A percentile compares a stretch with the other conserved stretches of the same genome.
phyloP scores from a whole-genome alignment of 2,113 vertebrate species.

The Alexandromys fortis region DNA sequence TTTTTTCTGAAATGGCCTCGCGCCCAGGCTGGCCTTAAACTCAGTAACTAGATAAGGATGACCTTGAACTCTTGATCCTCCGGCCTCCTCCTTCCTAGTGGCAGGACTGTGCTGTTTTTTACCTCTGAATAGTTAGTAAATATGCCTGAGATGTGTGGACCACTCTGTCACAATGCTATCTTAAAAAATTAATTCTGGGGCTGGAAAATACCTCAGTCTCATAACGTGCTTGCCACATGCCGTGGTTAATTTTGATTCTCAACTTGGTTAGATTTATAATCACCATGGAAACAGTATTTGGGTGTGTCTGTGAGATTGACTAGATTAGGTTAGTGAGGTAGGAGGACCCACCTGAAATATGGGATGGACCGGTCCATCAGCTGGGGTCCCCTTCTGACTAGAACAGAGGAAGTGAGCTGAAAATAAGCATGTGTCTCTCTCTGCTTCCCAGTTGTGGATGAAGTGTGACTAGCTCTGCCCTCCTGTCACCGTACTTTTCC shows the following conservation, averaged over 20 bases:
- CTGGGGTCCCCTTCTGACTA: background rate
- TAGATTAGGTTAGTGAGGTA: background rate
- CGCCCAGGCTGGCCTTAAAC: background rate
- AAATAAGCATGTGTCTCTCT: background rate
- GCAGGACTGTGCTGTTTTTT: constrained; percentile 5
- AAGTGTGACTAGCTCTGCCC: background rate
- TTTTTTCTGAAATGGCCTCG: too few relatives aligned
- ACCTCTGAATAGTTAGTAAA: background rate
- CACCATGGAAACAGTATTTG: background rate
- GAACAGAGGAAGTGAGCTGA: background rate
- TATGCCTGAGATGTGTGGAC: constrained; percentile 23
- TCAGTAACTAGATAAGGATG: background rate
- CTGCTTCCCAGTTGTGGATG: background rate
- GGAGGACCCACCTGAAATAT: background rate
- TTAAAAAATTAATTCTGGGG: background rate
- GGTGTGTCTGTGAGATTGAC: background rate
- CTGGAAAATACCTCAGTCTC: background rate
- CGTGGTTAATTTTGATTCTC: background rate
- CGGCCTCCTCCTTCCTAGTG: background rate
- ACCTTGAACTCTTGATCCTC: background rate
- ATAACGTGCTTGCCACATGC: background rate
- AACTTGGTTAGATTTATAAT: background rate
- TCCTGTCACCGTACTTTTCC: background rate
- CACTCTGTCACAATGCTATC: background rate
- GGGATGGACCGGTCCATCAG: background rate